Base-by-base conservation (phyloP, 30 jellyfish, hydroid and myxozoan genomes). In the Aurelia aurita complex sp. Pacific region DNA sequence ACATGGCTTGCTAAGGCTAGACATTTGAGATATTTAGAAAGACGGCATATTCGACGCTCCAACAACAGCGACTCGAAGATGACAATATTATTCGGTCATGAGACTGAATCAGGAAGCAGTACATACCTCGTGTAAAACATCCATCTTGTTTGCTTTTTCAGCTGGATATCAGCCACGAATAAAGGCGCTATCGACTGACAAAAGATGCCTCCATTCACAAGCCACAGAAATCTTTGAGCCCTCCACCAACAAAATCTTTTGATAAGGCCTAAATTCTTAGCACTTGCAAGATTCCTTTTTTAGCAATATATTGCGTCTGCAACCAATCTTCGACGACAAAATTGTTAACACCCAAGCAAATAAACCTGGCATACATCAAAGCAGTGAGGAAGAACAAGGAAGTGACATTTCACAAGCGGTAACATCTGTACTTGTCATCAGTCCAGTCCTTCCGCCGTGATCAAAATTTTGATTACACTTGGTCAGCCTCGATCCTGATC, bases 121-220 rank as follows among this genome's bases (percentile, higher is more conserved):
- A 42, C 80, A 70, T 79, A 79, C 89, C 89, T 79, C 89, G 55
- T 64, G 59, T 38, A 79, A 71, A 43, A 79, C 89, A 79, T 79
- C 89, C 89, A 79, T 79, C 17, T 75, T 79, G 35, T 10, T 10
- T 38, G 43, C 36, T 33, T 62, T 60, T 1, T 12, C 2, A 29
- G 54, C 29, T 46, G 57, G 57, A 46, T 46, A 7, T 46, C 14
- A 9, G 57, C 2, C 14, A 46, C 57, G 2, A 46, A 46, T 46
- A 6, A 46, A 46, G 12, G 8, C 4, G 57, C 57, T 46, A 46
- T 46, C 13, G 8, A 46, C 57, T 46, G 57, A 7, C 7, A 4
- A 9, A 46, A 46, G 57, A 46, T 1, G 6, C 15, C 57, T 46
- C 57, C 57, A 46, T 46, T 46, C 57, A 46, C 57, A 46, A 46